These are phyloP conservation scores for Brachyrhaphis roseni DNA, from an alignment of 2,797 vertebrate species.

Conservation along the genomic window DNA sequence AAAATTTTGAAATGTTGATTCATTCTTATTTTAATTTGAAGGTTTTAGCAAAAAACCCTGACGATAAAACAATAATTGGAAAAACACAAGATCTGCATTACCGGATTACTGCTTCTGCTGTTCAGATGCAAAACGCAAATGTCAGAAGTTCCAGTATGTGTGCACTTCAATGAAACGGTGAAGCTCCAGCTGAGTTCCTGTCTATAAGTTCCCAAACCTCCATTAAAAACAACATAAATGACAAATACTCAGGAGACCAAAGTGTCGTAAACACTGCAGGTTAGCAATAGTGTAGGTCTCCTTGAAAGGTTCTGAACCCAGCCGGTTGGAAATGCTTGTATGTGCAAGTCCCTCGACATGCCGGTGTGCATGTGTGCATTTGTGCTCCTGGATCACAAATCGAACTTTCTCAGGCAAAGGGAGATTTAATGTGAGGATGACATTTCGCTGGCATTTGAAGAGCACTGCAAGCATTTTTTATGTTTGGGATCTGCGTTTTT, in stretches of 20 bases:
- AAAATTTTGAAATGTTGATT: conserved; percentile 24
- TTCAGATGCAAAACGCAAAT: conserved; percentile 24
- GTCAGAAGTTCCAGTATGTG: conserved; percentile 26
- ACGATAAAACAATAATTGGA: conserved; percentile 25
- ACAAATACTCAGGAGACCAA: conserved; percentile 21
- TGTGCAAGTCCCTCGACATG: conserved; percentile 31
- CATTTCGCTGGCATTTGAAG: conserved; percentile 73
- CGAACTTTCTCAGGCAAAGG: conserved; percentile 37
- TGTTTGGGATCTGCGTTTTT: conserved; percentile 72
- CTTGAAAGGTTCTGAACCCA: conserved; percentile 56
- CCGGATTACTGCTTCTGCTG: conserved; percentile 10
- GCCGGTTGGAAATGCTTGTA: conserved; percentile 34
- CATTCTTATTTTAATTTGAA: conserved; percentile 30
- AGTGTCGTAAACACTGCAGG: conserved; percentile 40
- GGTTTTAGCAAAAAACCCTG: conserved; percentile 4
- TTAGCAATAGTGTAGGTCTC: conserved; percentile 52
- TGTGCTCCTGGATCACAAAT: conserved; percentile 43
- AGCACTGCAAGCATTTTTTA: conserved; percentile 60
- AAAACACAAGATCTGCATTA: not conserved
- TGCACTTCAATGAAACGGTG: conserved; percentile 19
- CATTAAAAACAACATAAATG: conserved; percentile 47
- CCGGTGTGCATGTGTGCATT: conserved; percentile 26
- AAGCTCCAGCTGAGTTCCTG: conserved; percentile 38
- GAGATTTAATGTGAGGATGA: conserved; percentile 76
- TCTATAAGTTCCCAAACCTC: conserved; percentile 44